Evolutionary conservation across 2,888 invertebrate genomes (phyloP).

Genomic region (Eilema depressum): DNA sequence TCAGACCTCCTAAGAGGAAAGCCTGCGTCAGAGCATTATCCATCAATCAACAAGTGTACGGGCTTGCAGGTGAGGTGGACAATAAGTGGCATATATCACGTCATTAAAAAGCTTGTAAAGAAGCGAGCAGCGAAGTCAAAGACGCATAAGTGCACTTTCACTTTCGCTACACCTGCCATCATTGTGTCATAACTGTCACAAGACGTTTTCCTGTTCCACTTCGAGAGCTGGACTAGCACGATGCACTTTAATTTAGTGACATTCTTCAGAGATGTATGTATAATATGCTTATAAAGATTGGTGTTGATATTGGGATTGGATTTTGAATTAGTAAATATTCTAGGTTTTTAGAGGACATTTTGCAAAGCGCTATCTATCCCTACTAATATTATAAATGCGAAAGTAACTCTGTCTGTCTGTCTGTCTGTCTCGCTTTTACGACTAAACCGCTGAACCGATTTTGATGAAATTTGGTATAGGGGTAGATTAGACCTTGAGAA

Average conservation of each 20-base stretch:
- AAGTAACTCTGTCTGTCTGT: too few species aligned
- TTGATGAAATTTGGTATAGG: too few species aligned
- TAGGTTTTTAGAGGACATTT: too few species aligned
- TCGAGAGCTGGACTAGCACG: slow-evolving; percentile 18
- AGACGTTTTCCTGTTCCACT: slow-evolving; percentile 41
- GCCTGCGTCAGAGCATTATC: too few species aligned
- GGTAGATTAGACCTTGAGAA: too few species aligned
- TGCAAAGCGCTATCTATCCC: too few species aligned
- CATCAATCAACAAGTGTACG: too few species aligned
- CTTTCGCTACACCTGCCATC: slow-evolving; percentile 41
- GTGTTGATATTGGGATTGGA: not conserved
- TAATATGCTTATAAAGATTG: not conserved
- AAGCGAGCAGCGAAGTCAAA: slow-evolving; percentile 30
- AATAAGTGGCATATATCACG: not conserved
- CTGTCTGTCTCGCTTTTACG: too few species aligned
- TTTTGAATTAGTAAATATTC: not conserved
- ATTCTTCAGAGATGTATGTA: not conserved
- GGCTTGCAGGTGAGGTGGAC: not conserved
- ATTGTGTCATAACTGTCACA: slow-evolving; percentile 11
- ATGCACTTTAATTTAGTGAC: not conserved
- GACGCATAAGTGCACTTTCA: slow-evolving; percentile 38
- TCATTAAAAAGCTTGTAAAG: slow-evolving; percentile 20
- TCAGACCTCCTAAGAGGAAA: too few species aligned
- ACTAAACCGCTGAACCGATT: too few species aligned
- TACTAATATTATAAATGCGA: too few species aligned